phyloP scores from a whole-genome alignment of 2,113 vertebrate species.

The Callionymus lyra region DNA sequence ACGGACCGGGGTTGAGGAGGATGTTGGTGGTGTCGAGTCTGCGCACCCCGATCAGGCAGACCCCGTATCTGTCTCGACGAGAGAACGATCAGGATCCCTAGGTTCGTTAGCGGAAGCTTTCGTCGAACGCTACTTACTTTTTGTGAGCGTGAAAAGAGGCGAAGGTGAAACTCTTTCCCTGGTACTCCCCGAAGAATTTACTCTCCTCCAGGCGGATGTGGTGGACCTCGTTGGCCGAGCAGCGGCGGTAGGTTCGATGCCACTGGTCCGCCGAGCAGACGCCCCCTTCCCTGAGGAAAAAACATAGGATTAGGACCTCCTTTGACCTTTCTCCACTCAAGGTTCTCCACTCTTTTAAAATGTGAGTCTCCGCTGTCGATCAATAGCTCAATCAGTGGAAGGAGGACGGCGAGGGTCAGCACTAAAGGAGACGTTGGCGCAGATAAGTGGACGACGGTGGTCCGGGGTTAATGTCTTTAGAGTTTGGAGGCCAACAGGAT shows the following conservation, averaged over 20 bases:
- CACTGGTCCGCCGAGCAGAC: conserved; percentile 70
- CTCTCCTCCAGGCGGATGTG: conserved; percentile 77
- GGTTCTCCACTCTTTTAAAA: too few relatives aligned
- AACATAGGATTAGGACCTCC: too few relatives aligned
- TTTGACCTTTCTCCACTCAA: conserved; percentile 41
- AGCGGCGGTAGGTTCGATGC: conserved; percentile 74
- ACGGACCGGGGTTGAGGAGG: conserved; percentile 73
- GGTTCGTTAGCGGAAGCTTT: neutral
- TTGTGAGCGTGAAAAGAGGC: conserved; percentile 78
- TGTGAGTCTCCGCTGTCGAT: conserved; percentile 26
- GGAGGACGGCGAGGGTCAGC: conserved; percentile 13
- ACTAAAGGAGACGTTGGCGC: conserved; percentile 19
- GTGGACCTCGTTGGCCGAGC: conserved; percentile 76
- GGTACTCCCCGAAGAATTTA: conserved; percentile 78
- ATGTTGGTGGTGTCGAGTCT: conserved; percentile 71
- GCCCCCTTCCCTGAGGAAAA: conserved; percentile 47
- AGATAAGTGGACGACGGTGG: conserved; percentile 24
- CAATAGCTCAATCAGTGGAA: conserved; percentile 32
- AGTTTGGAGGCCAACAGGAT: conserved; percentile 34
- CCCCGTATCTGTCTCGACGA: conserved; percentile 63
- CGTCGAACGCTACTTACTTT: conserved; percentile 58
- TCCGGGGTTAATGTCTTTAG: conserved; percentile 30
- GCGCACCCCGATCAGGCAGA: conserved; percentile 73
- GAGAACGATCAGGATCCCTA: conserved; percentile 3
- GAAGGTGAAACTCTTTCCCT: conserved; percentile 78